phyloP scores from a whole-genome alignment of 2,113 vertebrate genomes.

The Gymnogyps californianus region DNA sequence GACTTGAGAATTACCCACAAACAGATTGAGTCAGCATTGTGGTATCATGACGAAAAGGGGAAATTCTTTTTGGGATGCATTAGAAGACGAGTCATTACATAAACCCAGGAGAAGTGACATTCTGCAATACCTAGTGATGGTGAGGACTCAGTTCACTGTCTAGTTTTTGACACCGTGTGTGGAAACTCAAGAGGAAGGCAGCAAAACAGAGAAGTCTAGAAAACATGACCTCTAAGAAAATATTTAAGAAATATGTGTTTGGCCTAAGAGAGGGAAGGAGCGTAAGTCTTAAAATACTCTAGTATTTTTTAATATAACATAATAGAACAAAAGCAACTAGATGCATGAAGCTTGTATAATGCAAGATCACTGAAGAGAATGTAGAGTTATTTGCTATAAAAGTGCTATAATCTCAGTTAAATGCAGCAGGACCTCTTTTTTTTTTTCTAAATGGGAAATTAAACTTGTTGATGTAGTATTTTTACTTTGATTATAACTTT shows the following conservation, averaged over 20 bases:
- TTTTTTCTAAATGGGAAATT: neutral
- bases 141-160: neutral
- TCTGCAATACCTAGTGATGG: neutral
- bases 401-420: neutral
- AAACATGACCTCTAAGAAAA: neutral
- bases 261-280: neutral
- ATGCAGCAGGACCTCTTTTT: neutral
- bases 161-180: neutral
- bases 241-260: neutral
- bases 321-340: neutral
- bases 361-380: neutral
- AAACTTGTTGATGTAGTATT: neutral
- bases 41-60: neutral
- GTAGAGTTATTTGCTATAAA: neutral
- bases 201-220: neutral
- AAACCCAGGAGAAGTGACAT: neutral
- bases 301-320: neutral
- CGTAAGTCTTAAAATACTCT: neutral
- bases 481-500: neutral
- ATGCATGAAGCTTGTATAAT: neutral
- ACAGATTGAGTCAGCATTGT: neutral
- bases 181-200: neutral
- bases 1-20: neutral
- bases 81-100: neutral
- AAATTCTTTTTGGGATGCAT: neutral